Evolutionary conservation across 64 coral and sea anemone species (phyloP).

Genomic region (Exaiptasia diaphana): DNA sequence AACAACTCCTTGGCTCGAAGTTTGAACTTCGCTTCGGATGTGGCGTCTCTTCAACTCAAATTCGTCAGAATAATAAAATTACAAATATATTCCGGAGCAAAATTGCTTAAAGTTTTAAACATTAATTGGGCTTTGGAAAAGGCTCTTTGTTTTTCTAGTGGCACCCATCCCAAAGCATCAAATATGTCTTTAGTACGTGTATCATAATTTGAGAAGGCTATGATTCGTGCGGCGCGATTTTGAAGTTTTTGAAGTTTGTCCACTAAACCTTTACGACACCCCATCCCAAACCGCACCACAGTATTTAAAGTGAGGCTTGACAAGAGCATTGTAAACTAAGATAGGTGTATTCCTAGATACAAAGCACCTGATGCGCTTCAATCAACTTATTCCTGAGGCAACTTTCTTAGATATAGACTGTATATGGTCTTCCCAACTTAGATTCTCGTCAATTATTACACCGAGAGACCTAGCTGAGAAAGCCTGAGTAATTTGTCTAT

Average conservation of each 20-base stretch:
- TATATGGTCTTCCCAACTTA: background rate
- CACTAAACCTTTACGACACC: background rate
- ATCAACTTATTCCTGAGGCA: background rate
- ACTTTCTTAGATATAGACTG: background rate
- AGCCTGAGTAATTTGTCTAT: too few species aligned
- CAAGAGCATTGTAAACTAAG: background rate
- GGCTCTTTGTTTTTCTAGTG: background rate
- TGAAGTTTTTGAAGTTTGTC: conserved; percentile 37
- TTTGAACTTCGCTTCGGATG: conserved; percentile 16
- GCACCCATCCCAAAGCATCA: background rate
- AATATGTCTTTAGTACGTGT: background rate
- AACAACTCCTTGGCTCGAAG: conserved; percentile 12
- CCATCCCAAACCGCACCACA: conserved; percentile 13
- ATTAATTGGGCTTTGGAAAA: background rate
- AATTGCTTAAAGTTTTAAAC: conserved; percentile 16
- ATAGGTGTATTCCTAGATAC: background rate
- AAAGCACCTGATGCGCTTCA: background rate
- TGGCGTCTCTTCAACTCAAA: background rate
- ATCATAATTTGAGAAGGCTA: background rate
- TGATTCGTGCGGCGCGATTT: conserved; percentile 17
- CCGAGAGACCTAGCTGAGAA: conserved; percentile 2
- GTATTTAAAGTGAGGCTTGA: conserved; percentile 7
- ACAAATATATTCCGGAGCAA: background rate
- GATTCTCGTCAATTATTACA: background rate
- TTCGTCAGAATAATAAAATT: conserved; percentile 30